Evolutionary conservation across 2,888 invertebrate genomes (phyloP).

Genomic region (Caenorhabditis imperialis): DNA sequence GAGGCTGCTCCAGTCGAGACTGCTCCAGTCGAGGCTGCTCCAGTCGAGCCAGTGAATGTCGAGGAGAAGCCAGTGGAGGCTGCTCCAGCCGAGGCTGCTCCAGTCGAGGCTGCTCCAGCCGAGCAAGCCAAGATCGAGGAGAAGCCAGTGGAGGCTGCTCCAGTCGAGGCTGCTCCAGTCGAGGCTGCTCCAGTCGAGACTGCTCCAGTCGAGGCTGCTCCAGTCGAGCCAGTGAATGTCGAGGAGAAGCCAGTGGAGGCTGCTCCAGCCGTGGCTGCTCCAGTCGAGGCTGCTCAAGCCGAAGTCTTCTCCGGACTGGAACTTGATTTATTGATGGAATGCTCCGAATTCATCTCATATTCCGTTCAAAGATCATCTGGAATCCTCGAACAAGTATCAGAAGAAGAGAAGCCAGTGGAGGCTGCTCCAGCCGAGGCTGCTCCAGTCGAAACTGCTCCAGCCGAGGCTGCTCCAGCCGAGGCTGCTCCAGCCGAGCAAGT

Average conservation of each 20-base stretch:
- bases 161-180: too few relatives aligned
- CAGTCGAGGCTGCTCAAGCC: too few relatives aligned
- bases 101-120: slow-evolving; percentile 8
- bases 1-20: background rate
- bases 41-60: slow-evolving; percentile 3
- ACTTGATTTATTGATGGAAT: slow-evolving; percentile 10
- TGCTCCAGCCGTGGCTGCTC: too few relatives aligned
- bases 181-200: too few relatives aligned
- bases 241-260: too few relatives aligned
- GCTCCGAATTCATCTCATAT: background rate
- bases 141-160: background rate
- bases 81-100: slow-evolving; percentile 1
- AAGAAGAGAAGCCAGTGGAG: background rate
- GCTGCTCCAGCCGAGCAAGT: slow-evolving; percentile 5
- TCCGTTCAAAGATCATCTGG: too few relatives aligned
- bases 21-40: background rate
- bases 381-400: background rate
- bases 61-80: slow-evolving; percentile 9
- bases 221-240: too few relatives aligned
- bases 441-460: slow-evolving; percentile 5
- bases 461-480: too few relatives aligned
- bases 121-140: slow-evolving; percentile 7
- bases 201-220: too few relatives aligned
- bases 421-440: background rate
- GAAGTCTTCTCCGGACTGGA: slow-evolving; percentile 3